Percentiles rank a stretch among this genome's conserved stretches.
These are phyloP conservation scores for Sylvicapra grimmia DNA, from an alignment of 2,113 vertebrate species.

Conservation along the genomic window DNA sequence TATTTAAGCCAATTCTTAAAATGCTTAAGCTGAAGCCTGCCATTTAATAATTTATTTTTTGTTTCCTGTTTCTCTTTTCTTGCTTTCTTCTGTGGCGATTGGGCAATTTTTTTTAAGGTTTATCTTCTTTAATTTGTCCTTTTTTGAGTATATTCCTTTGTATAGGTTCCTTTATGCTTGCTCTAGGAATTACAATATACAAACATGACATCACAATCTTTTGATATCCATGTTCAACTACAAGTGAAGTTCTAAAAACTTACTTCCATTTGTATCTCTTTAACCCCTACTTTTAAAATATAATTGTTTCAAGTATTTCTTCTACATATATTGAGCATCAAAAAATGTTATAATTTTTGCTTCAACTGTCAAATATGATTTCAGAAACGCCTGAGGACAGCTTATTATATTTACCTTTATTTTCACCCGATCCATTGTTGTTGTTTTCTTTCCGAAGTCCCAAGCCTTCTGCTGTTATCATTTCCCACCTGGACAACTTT, in stretches of 20 bases:
- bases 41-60: neutral
- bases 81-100: neutral
- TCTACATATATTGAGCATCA: neutral
- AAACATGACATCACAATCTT: neutral
- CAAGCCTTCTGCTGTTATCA: neutral
- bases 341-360: neutral
- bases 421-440: neutral
- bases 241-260: neutral
- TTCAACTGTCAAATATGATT: neutral
- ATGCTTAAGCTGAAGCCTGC: neutral
- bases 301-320: neutral
- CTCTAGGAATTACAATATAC: neutral
- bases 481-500: neutral
- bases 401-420: neutral
- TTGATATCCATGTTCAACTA: neutral
- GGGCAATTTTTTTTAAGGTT: neutral
- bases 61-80: neutral
- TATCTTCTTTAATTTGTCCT: neutral
- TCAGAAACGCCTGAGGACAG: neutral
- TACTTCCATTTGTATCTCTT: neutral
- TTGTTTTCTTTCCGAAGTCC: neutral
- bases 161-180: neutral
- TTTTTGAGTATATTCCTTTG: neutral
- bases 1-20: neutral
- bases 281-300: neutral